Evolutionary conservation across 1,140 invertebrate species (phyloP).

Genomic region (Bacillus rossius): DNA sequence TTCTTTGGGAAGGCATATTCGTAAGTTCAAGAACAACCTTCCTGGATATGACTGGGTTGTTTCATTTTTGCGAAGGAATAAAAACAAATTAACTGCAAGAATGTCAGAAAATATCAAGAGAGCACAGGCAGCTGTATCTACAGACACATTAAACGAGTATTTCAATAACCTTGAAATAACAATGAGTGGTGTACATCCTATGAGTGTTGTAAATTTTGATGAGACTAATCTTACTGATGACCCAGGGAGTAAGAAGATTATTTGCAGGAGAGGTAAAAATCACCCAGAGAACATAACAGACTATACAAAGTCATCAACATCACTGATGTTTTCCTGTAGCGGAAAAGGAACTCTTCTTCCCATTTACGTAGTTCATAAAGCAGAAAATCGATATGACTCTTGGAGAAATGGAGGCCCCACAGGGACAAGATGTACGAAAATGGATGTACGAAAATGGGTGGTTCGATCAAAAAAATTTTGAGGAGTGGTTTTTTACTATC

Average conservation of each 20-base stretch:
- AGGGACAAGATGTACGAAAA: slow-evolving; percentile 21
- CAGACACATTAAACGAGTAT: slow-evolving; percentile 17
- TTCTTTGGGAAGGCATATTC: slow-evolving; percentile 7
- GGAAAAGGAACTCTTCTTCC: slow-evolving; percentile 26
- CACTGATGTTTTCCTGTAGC: slow-evolving; percentile 36
- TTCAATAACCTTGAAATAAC: slow-evolving; percentile 21
- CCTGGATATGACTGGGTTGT: slow-evolving; percentile 4
- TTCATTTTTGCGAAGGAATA: slow-evolving; percentile 7
- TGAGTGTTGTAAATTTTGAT: slow-evolving; percentile 38
- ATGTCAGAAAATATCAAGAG: slow-evolving; percentile 16
- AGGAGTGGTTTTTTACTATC: slow-evolving; percentile 24
- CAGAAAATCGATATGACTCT: slow-evolving; percentile 19
- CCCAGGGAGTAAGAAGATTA: slow-evolving; percentile 29
- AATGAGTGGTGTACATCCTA: slow-evolving; percentile 17
- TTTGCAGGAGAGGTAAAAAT: slow-evolving; percentile 31
- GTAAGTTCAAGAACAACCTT: slow-evolving; percentile 11
- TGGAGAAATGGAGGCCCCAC: slow-evolving; percentile 25
- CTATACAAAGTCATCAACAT: slow-evolving; percentile 31
- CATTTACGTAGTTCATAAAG: slow-evolving; percentile 26
- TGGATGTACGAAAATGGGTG: slow-evolving; percentile 24
- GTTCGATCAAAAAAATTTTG: slow-evolving; percentile 24
- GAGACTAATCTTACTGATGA: slow-evolving; percentile 42
- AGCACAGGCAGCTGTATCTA: slow-evolving; percentile 12
- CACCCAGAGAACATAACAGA: slow-evolving; percentile 35
- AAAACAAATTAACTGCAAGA: slow-evolving; percentile 9